These are phyloP conservation scores for Antheraea pernyi DNA, from an alignment of 1,140 invertebrate species.

Conservation along the genomic window DNA sequence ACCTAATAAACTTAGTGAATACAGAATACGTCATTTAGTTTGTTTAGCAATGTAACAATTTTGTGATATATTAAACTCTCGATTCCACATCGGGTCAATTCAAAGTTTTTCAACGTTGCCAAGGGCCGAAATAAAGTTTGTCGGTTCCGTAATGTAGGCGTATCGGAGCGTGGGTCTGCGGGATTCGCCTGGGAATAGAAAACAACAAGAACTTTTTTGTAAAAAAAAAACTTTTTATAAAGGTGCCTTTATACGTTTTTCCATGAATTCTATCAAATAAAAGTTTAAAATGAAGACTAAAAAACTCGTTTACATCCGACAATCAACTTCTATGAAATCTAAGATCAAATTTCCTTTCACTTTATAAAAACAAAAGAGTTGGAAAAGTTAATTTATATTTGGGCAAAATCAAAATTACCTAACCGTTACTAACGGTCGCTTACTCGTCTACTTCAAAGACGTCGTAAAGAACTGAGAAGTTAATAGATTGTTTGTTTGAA, in stretches of 20 bases:
- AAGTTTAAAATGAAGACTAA: not conserved
- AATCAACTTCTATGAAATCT: no score
- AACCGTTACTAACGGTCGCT: no score
- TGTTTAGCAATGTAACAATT: not conserved
- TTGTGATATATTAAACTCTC: not conserved
- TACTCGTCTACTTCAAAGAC: no score
- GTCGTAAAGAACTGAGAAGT: no score
- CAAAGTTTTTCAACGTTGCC: not conserved
- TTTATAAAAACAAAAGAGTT: no score
- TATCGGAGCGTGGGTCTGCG: not conserved
- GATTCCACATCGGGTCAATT: conserved; percentile 4
- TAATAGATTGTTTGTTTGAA: no score
- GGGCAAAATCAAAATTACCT: no score
- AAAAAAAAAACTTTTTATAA: not conserved
- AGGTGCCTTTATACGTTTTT: not conserved
- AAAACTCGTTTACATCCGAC: not conserved
- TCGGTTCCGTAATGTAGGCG: conserved; percentile 3
- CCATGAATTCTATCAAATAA: not conserved
- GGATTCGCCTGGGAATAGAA: not conserved
- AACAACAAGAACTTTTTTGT: not conserved
- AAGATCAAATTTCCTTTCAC: no score
- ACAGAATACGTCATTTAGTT: not conserved
- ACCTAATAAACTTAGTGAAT: not conserved
- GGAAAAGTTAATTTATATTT: no score
- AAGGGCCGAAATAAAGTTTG: conserved; percentile 7